Evolutionary conservation across 2,888 invertebrate species (phyloP).

Genomic region (Apodemia duryi): DNA sequence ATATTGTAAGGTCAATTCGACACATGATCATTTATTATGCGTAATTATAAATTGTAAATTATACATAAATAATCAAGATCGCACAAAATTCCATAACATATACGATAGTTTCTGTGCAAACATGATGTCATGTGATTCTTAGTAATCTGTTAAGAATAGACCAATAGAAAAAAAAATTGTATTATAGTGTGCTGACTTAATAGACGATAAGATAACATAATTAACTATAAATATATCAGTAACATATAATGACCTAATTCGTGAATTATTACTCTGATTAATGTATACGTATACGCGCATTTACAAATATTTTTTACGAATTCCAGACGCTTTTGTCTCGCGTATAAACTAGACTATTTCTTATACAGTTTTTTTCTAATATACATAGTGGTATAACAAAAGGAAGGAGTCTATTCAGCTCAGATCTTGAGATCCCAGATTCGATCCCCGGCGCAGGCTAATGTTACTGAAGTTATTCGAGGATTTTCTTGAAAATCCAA

Average conservation of each 20-base stretch:
- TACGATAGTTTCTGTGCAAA: slow-evolving; percentile 10
- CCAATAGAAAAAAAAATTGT: slow-evolving; percentile 10
- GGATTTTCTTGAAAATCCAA: too few relatives aligned
- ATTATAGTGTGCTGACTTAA: slow-evolving; percentile 1
- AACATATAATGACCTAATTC: not conserved
- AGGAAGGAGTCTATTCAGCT: too few relatives aligned
- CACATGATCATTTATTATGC: not conserved
- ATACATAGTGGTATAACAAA: too few relatives aligned
- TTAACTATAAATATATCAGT: slow-evolving; percentile 12
- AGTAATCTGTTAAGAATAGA: slow-evolving; percentile 12
- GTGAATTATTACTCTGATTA: not conserved
- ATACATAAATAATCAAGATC: not conserved
- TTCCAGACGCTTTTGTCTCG: too few relatives aligned
- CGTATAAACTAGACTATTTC: too few relatives aligned
- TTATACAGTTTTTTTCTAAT: too few relatives aligned
- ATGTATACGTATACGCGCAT: too few relatives aligned
- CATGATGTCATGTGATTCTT: slow-evolving; percentile 7
- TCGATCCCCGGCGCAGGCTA: too few relatives aligned
- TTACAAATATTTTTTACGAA: too few relatives aligned
- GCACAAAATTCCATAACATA: slow-evolving; percentile 1
- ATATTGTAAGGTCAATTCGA: too few relatives aligned
- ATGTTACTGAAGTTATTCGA: too few relatives aligned
- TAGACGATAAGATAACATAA: slow-evolving; percentile 9
- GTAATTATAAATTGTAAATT: not conserved
- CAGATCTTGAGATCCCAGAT: too few relatives aligned